These are phyloP conservation scores for Drosophila dives DNA, from an alignment of 2,888 invertebrate species.

Conservation along the genomic window DNA sequence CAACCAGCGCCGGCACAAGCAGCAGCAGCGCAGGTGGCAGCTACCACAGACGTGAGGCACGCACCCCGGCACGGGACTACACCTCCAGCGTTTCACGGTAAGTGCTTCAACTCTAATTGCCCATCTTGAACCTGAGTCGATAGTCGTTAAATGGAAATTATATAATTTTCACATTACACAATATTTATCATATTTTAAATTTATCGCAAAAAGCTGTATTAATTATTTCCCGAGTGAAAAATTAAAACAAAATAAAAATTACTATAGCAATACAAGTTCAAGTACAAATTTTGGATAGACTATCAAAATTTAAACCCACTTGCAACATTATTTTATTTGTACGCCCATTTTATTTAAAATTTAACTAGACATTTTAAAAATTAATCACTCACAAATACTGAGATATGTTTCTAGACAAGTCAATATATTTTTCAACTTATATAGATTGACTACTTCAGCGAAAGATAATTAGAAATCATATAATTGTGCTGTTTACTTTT, in stretches of 20 bases:
- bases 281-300: background rate
- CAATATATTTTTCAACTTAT: background rate
- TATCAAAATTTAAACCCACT: background rate
- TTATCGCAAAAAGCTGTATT: background rate
- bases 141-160: background rate
- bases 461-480: too few relatives aligned
- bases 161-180: background rate
- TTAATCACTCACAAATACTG: too few relatives aligned
- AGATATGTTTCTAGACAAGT: background rate
- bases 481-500: background rate
- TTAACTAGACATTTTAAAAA: too few relatives aligned
- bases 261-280: too few relatives aligned
- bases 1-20: conserved; percentile 49
- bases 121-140: too few relatives aligned
- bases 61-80: conserved; percentile 78
- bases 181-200: background rate
- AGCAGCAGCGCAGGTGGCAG: conserved; percentile 42
- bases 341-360: too few relatives aligned
- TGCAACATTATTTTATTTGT: background rate
- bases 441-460: too few relatives aligned
- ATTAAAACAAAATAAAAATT: background rate
- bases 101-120: conserved; percentile 3
- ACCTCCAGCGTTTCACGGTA: conserved; percentile 81
- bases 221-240: background rate
- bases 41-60: conserved; percentile 80